Evolutionary conservation across 2,113 vertebrate genomes (phyloP).

Genomic region (Nesoenas mayeri): DNA sequence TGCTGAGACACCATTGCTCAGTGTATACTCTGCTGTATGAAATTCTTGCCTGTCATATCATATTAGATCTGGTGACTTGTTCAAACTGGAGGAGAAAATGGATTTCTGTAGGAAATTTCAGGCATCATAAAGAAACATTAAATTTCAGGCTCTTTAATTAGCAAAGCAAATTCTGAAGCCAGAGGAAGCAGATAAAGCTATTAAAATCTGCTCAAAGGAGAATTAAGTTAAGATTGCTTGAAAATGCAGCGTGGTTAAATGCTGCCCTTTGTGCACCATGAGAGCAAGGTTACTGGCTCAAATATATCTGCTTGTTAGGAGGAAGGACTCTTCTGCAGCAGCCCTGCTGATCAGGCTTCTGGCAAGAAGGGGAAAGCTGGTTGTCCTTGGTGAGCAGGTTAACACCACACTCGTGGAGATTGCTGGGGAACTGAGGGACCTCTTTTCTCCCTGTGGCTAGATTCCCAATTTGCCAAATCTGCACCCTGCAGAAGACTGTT

Average conservation of each 20-base stretch:
- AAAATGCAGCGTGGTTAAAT: background rate
- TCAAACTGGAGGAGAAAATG: background rate
- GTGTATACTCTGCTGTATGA: fast-evolving
- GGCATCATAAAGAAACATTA: background rate
- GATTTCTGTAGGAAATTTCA: slow-evolving; percentile 6
- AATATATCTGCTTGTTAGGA: background rate
- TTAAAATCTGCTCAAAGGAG: background rate
- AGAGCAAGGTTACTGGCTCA: background rate
- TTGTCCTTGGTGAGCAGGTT: background rate
- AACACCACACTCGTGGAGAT: fast-evolving
- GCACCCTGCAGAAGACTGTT: background rate
- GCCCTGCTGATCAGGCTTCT: background rate
- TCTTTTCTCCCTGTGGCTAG: background rate
- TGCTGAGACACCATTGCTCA: background rate
- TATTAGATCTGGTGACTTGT: background rate
- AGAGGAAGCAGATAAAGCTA: background rate
- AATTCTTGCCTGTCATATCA: background rate
- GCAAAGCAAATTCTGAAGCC: background rate
- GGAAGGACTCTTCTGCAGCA: background rate
- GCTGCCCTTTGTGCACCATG: background rate
- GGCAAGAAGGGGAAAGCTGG: background rate
- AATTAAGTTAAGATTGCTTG: background rate
- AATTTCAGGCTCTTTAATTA: background rate
- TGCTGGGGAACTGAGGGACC: background rate
- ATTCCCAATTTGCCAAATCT: background rate